A percentile compares a stretch with the other conserved stretches of the same genome.
Conservation (phyloP, 2,113 vertebrate species). For the Phalacrocorax brasilianus region DNA sequence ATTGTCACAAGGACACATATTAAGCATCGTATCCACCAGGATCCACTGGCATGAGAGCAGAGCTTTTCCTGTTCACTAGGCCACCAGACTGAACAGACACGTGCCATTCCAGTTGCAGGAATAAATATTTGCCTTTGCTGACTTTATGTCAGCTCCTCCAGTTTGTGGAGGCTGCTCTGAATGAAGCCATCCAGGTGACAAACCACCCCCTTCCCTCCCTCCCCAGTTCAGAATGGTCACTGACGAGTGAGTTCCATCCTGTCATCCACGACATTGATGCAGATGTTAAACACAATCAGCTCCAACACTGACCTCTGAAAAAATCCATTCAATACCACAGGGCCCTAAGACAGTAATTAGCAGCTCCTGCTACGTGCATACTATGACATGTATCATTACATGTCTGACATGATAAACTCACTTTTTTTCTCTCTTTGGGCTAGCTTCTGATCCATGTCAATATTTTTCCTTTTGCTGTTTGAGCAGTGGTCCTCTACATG, state of each 20-base stretch:
- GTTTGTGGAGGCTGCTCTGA: not conserved
- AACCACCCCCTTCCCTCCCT: not conserved
- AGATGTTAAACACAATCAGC: not conserved
- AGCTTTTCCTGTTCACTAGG: not conserved
- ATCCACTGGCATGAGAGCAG: not conserved
- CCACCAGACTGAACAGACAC: not conserved
- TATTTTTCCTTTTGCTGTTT: not conserved
- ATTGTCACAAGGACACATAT: not conserved
- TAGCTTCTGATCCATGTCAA: not conserved
- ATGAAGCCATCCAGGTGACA: not conserved
- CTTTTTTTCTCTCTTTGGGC: not conserved
- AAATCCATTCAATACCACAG: not conserved
- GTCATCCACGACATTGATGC: not conserved
- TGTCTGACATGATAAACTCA: not conserved
- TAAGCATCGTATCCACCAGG: not conserved
- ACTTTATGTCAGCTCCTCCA: not conserved
- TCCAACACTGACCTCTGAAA: not conserved
- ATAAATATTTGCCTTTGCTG: not conserved
- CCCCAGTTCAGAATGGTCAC: not conserved
- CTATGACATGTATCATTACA: not conserved
- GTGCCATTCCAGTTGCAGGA: not conserved
- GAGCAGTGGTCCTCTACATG: not conserved
- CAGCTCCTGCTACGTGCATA: not conserved
- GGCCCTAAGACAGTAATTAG: not conserved
- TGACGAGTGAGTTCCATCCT: not conserved